Evolutionary conservation across 2,888 invertebrate genomes (phyloP).

Genomic region (Chironomus tentans): DNA sequence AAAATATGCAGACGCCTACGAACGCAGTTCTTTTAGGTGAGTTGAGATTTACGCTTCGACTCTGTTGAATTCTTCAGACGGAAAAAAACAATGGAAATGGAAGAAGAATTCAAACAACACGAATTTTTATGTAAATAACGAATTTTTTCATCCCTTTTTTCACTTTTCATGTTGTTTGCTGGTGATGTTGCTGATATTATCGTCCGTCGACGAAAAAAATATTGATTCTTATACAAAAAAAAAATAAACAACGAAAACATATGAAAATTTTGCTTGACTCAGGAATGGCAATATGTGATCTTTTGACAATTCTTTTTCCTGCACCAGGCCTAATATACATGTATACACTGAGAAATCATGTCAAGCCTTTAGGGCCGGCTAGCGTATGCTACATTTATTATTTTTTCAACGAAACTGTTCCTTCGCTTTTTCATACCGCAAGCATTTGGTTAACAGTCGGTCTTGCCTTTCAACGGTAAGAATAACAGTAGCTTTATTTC

Average conservation of each 20-base stretch:
- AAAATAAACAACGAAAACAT: neutral
- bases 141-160: neutral
- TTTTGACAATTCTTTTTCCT: constrained; percentile 84
- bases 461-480: constrained; percentile 71
- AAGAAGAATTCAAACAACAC: neutral
- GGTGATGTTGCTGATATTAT: too few relatives aligned
- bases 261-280: constrained; percentile 27
- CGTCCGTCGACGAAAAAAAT: neutral
- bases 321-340: constrained; percentile 87
- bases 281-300: constrained; percentile 91
- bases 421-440: constrained; percentile 75
- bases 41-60: constrained; percentile 29
- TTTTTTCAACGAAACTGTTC: constrained; percentile 24
- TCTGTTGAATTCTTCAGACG: neutral
- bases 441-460: constrained; percentile 90
- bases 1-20: constrained; percentile 87
- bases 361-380: constrained; percentile 62
- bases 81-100: neutral
- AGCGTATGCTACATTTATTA: constrained; percentile 22
- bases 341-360: constrained; percentile 82
- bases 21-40: constrained; percentile 77
- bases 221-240: neutral
- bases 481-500: constrained; percentile 18
- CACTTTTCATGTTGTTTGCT: too few relatives aligned
- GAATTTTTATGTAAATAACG: neutral